Evolutionary conservation across 2,888 invertebrate genomes (phyloP).

Genomic region (Pachydiplax longipennis): DNA sequence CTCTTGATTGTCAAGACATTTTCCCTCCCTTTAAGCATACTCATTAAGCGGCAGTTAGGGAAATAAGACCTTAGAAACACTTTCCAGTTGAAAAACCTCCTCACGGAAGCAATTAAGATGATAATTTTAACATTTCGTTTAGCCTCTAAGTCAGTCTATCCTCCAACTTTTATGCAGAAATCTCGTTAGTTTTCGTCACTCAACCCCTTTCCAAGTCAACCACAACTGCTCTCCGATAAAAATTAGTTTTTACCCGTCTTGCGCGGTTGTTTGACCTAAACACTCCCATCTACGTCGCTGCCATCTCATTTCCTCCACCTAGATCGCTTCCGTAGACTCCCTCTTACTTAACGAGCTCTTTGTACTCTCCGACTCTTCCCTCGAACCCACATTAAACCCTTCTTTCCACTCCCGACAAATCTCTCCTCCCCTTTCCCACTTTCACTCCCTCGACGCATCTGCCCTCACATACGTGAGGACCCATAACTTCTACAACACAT

Average conservation of each 20-base stretch:
- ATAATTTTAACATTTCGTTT: too few relatives aligned
- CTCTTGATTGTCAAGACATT: too few relatives aligned
- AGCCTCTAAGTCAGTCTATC: background rate
- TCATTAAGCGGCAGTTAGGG: too few relatives aligned
- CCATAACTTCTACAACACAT: background rate
- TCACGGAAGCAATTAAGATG: too few relatives aligned
- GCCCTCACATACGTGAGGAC: background rate
- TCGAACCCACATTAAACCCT: background rate
- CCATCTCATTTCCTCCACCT: slow-evolving; percentile 38
- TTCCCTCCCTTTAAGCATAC: too few relatives aligned
- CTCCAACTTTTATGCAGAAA: background rate
- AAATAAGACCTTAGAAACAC: too few relatives aligned
- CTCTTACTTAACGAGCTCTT: background rate
- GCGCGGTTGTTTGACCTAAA: slow-evolving; percentile 10
- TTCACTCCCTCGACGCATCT: background rate
- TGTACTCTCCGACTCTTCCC: background rate
- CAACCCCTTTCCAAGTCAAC: background rate
- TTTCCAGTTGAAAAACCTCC: too few relatives aligned
- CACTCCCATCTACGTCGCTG: slow-evolving; percentile 26
- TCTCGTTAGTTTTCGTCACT: background rate
- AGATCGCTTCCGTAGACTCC: slow-evolving; percentile 21
- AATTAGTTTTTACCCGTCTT: background rate
- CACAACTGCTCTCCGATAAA: background rate
- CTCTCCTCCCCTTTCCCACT: background rate
- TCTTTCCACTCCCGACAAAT: background rate